Evolutionary conservation across 2,888 invertebrate species (phyloP).

Genomic region (Dinocampus coccinellae): DNA sequence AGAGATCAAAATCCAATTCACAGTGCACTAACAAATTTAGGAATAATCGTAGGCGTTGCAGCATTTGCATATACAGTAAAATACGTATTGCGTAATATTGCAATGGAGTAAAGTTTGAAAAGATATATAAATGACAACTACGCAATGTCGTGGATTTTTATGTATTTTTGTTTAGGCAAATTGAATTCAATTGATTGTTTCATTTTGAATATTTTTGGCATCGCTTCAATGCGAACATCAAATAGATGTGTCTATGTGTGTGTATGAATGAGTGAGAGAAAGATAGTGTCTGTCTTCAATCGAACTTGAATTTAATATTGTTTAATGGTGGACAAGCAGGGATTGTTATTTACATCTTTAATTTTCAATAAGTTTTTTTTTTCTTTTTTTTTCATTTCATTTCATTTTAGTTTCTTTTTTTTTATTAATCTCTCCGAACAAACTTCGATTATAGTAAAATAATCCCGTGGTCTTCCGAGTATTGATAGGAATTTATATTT

Average conservation of each 20-base stretch:
- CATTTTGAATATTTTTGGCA: not conserved
- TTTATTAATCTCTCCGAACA: not conserved
- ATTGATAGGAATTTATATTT: not conserved
- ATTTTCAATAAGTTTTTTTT: not conserved
- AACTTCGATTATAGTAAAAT: not conserved
- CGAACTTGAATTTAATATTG: not conserved
- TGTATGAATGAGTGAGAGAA: not conserved
- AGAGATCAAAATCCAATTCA: slow-evolving; percentile 78
- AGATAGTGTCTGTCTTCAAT: not conserved
- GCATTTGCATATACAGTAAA: slow-evolving; percentile 94
- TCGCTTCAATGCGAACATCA: not conserved
- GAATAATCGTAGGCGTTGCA: slow-evolving; percentile 90
- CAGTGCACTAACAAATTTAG: slow-evolving; percentile 86
- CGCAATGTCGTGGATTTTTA: not conserved
- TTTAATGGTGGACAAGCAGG: not conserved
- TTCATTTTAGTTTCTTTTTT: not conserved
- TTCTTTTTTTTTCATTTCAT: not conserved
- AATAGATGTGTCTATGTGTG: not conserved
- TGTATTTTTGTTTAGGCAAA: slow-evolving; percentile 7
- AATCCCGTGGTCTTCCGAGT: slow-evolving; percentile 3
- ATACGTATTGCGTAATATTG: slow-evolving; percentile 87
- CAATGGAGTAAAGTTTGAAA: slow-evolving; percentile 71
- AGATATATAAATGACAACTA: slow-evolving; percentile 14
- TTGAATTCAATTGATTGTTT: slow-evolving; percentile 34
- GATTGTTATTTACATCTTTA: not conserved